A percentile compares a stretch with the other conserved stretches of the same genome.
Evolutionary conservation across 2,888 invertebrate species (phyloP).

Genomic region (Serripes groenlandicus): DNA sequence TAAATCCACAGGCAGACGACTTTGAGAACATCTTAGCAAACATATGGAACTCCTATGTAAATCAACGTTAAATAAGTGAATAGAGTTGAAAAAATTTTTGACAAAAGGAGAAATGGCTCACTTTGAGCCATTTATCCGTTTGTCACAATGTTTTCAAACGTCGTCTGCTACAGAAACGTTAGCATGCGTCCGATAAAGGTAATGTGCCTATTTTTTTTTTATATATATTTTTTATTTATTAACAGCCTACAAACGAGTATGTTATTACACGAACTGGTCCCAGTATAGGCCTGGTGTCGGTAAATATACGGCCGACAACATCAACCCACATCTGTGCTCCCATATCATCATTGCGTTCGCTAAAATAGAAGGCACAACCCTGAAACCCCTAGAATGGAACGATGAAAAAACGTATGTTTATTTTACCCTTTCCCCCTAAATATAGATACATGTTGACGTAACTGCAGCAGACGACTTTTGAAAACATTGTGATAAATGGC

Average conservation of each 20-base stretch:
- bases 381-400: slow-evolving; percentile 96
- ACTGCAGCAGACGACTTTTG: background rate
- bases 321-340: slow-evolving; percentile 97
- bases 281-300: slow-evolving; percentile 97
- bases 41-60: too few relatives aligned
- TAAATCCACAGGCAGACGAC: too few relatives aligned
- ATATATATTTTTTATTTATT: background rate
- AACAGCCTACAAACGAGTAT: slow-evolving; percentile 85
- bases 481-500: background rate
- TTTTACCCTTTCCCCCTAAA: background rate
- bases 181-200: too few relatives aligned
- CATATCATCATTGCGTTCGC: slow-evolving; percentile 99
- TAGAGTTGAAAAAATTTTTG: too few relatives aligned
- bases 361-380: slow-evolving; percentile 96
- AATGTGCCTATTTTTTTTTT: background rate
- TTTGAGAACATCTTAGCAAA: too few relatives aligned
- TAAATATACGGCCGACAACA: slow-evolving; percentile 97
- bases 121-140: too few relatives aligned
- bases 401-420: slow-evolving; percentile 89
- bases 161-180: too few relatives aligned
- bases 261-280: slow-evolving; percentile 99
- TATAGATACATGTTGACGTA: background rate
- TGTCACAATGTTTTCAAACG: too few relatives aligned
- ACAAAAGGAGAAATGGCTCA: too few relatives aligned
- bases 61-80: too few relatives aligned